Evolutionary conservation across 2,888 invertebrate genomes (phyloP).

Genomic region (Ormyrus nitidulus): DNA sequence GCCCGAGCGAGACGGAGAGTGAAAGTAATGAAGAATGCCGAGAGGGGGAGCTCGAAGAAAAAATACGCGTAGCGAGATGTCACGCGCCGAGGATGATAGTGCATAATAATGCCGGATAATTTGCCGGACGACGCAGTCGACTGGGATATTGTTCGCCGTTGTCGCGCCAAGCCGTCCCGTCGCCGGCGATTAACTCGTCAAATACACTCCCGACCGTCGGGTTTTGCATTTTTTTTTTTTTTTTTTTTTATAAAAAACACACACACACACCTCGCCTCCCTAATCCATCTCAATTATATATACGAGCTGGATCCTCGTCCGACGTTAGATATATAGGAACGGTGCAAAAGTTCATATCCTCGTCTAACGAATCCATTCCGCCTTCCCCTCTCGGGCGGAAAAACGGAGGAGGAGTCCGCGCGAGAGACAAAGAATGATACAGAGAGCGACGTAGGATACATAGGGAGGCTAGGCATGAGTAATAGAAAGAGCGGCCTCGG

Average conservation of each 20-base stretch:
- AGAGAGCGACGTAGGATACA: background rate
- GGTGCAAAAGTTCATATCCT: no score
- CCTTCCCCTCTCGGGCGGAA: no score
- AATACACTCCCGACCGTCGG: no score
- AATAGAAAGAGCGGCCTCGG: slow-evolving; percentile 12
- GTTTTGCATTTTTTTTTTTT: no score
- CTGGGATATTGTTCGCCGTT: background rate
- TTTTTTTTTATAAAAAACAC: no score
- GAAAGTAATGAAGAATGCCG: slow-evolving; percentile 45
- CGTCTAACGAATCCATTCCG: no score
- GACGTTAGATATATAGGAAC: no score
- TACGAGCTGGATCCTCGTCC: no score
- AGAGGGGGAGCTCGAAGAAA: slow-evolving; percentile 33
- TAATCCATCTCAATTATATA: no score
- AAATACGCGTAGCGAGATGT: slow-evolving; percentile 47
- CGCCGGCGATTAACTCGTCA: no score
- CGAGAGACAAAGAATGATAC: slow-evolving; percentile 24
- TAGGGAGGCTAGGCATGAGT: slow-evolving; percentile 1
- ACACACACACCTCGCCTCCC: no score
- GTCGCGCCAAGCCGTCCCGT: background rate
- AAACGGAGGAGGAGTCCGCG: background rate
- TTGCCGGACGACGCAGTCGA: slow-evolving; percentile 6
- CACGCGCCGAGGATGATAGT: slow-evolving; percentile 30
- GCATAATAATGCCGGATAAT: slow-evolving; percentile 40
- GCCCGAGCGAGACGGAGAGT: slow-evolving; percentile 55